Conservation (phyloP, 2,888 invertebrate genomes). For the Leptura quadrifasciata region DNA sequence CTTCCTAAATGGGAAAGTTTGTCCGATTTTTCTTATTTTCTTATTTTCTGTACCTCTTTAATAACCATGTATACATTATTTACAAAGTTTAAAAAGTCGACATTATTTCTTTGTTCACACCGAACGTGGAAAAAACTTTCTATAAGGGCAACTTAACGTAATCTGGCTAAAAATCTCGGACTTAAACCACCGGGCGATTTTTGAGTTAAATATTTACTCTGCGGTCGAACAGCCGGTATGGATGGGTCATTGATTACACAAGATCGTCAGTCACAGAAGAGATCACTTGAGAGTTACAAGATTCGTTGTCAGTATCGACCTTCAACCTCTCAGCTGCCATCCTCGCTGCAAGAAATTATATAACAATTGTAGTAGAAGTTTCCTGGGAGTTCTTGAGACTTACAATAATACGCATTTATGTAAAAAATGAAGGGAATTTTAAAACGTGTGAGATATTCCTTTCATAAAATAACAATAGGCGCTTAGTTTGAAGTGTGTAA, state of each 20-base stretch:
- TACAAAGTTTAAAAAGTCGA: too few species aligned
- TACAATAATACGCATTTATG: slow-evolving; percentile 12
- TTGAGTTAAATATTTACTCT: slow-evolving; percentile 39
- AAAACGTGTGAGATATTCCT: neutral
- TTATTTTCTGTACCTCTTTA: too few species aligned
- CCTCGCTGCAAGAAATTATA: slow-evolving; percentile 40
- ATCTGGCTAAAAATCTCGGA: slow-evolving; percentile 19
- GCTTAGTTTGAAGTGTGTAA: neutral
- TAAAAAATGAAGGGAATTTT: slow-evolving; percentile 7
- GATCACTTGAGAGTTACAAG: slow-evolving; percentile 58
- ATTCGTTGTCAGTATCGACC: slow-evolving; percentile 48
- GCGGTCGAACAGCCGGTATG: slow-evolving; percentile 48
- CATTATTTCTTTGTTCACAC: neutral
- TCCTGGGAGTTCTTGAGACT: slow-evolving; percentile 19
- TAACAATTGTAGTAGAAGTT: slow-evolving; percentile 31
- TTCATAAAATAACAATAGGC: neutral
- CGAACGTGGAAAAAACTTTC: neutral
- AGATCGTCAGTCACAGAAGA: slow-evolving; percentile 53
- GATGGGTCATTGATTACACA: slow-evolving; percentile 56
- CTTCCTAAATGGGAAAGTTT: too few species aligned
- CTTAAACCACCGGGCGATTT: slow-evolving; percentile 15
- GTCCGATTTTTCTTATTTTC: too few species aligned
- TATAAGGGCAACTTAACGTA: slow-evolving; percentile 6
- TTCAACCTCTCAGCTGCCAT: slow-evolving; percentile 53
- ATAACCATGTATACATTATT: neutral